A percentile compares a stretch with the other conserved stretches of the same genome.
phyloP scores from a whole-genome alignment of 2,888 invertebrate species.

The Conops quadrifasciatus region DNA sequence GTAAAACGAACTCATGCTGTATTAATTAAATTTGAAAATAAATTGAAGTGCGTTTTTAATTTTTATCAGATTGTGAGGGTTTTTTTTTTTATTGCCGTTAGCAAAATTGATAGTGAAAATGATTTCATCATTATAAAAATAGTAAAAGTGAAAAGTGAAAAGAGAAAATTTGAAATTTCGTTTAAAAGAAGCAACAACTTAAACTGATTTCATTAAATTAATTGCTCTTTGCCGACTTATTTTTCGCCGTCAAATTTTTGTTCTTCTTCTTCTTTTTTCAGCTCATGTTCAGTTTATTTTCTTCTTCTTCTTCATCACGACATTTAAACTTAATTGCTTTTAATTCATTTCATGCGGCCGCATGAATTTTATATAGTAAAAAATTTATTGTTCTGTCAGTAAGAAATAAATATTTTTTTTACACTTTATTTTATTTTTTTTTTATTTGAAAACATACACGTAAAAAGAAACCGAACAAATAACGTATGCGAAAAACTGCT shows the following conservation, averaged over 20 bases:
- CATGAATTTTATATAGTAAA: neutral
- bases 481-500: no score
- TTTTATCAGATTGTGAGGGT: no score
- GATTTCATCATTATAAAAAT: neutral
- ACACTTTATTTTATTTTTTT: no score
- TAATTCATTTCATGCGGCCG: neutral
- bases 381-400: neutral
- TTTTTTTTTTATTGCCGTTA: no score
- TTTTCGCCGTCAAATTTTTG: neutral
- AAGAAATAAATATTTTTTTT: neutral
- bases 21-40: no score
- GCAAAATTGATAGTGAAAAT: neutral
- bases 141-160: neutral
- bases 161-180: neutral
- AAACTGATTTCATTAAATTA: slow-evolving; percentile 7
- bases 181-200: neutral
- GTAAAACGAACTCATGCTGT: no score
- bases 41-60: no score
- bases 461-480: no score
- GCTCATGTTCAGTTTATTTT: neutral
- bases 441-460: no score
- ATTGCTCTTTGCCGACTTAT: neutral
- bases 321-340: slow-evolving; percentile 12
- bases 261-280: neutral
- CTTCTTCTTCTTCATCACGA: neutral